Evolutionary conservation across 92 coral and sea anemone genomes (phyloP).

Genomic region (Isaurus tuberculatus): DNA sequence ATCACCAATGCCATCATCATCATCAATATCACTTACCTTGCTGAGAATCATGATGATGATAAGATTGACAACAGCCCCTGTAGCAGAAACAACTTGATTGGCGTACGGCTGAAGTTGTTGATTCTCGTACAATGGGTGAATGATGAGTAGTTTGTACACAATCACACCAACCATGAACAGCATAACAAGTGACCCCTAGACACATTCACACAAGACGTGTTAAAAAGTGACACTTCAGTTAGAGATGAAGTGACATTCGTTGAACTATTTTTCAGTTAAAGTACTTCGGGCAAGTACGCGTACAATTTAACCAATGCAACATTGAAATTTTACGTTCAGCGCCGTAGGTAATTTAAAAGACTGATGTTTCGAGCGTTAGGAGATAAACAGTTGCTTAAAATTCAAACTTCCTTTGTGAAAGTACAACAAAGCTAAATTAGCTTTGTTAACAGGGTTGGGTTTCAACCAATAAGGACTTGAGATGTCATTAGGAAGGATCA

Average conservation of each 20-base stretch:
- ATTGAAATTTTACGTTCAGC: too few species aligned
- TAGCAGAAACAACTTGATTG: constrained; percentile 80
- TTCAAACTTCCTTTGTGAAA: too few species aligned
- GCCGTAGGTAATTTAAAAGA: too few species aligned
- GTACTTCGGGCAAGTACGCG: neutral
- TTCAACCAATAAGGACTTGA: too few species aligned
- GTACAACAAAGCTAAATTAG: too few species aligned
- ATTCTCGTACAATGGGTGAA: constrained; percentile 88
- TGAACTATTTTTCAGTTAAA: neutral
- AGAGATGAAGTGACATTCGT: neutral
- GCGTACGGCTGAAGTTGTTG: constrained; percentile 89
- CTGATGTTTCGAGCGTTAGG: too few species aligned
- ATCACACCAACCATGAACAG: constrained; percentile 99
- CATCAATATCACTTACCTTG: constrained; percentile 57
- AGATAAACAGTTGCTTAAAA: too few species aligned
- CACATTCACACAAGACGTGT: neutral
- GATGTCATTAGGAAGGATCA: too few species aligned
- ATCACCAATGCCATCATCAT: too few species aligned
- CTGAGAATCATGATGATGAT: constrained; percentile 97
- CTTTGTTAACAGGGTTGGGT: too few species aligned
- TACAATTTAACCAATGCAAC: too few species aligned
- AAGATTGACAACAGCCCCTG: constrained; percentile 93
- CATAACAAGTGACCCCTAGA: constrained; percentile 91
- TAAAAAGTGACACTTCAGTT: neutral
- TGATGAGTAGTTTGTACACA: constrained; percentile 91